phyloP scores from a whole-genome alignment of 1,140 invertebrate species.

The Drosophila eugracilis region DNA sequence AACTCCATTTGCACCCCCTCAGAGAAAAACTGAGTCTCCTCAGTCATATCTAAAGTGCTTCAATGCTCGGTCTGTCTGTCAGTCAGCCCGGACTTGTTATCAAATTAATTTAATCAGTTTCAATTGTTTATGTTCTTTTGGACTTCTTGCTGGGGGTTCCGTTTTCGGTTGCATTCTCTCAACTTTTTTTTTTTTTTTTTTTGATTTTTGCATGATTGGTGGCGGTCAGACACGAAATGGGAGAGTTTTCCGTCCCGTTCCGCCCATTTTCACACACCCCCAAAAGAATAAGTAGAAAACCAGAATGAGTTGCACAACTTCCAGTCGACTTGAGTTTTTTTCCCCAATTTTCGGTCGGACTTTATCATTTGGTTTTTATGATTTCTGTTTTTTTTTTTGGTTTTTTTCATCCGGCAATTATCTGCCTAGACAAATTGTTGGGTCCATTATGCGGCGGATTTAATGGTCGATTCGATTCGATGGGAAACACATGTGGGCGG shows the following conservation, averaged over 20 bases:
- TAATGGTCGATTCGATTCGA: conserved; percentile 29
- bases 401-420: conserved; percentile 37
- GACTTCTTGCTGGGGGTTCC: conserved; percentile 8
- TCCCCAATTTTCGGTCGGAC: conserved; percentile 22
- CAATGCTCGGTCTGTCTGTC: conserved; percentile 32
- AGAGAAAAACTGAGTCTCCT: conserved; percentile 14
- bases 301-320: conserved; percentile 52
- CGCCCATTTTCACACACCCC: background rate
- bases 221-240: conserved; percentile 67
- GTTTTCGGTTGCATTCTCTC: conserved; percentile 23
- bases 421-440: conserved; percentile 65
- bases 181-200: conserved; percentile 20
- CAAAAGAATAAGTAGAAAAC: background rate
- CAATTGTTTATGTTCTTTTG: conserved; percentile 74
- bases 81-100: conserved; percentile 57
- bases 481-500: conserved; percentile 41
- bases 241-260: conserved; percentile 25
- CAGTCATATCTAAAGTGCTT: conserved; percentile 69
- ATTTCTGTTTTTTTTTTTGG: conserved; percentile 9
- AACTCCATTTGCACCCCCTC: conserved; percentile 39
- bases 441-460: conserved; percentile 56
- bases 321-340: conserved; percentile 69
- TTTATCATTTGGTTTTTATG: conserved; percentile 20
- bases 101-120: conserved; percentile 82
- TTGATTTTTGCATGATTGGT: conserved; percentile 72